Evolutionary conservation across 2,113 vertebrate genomes (phyloP), one percentile per base, ranked within the genome.

Genomic region (Cyanistes caeruleus): DNA sequence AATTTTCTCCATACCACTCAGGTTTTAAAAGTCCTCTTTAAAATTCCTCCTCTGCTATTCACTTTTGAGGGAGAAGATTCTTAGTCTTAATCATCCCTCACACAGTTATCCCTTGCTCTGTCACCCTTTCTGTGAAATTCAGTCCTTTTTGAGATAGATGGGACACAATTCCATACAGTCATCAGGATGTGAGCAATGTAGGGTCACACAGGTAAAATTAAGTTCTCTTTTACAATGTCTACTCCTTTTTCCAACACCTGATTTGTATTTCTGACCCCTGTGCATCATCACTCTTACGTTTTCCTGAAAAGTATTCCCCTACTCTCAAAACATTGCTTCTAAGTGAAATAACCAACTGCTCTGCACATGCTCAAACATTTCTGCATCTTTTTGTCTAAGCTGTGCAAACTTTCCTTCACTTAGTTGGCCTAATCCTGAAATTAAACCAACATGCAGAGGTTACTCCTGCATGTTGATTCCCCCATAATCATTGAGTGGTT

Each of bases 41-140:
- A 84, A 87, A 90, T 90, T 90, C 75, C 51, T 93, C 37, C 70
- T 87, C 82, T 93, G 53, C 70, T 90, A 18, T 83, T 87, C 74
- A 49, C 25, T 90, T 93, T 88, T 49, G 63, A 95, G 5, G 37
- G 70, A 85, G 70, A 93, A 74, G 65, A 84, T 72, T 39, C 56
- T 74, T 44, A 79, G 22, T n/a, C 74, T 93, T 55, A 63, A 84
- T 84, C 44, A 76, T 85, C 17, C 53, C 19, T 95, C 37, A 75
- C 14, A 39, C 4, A 20, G 58, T 72, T 95, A 58, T 60, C 75
- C 59, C n/a, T 72, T 76, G 12, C 59, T 73, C 28, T 69, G 25
- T 82, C 84, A 79, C 78, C 62, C 35, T 85, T 89, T 63, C 73
- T 8, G 2, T 5, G 35, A 31, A 55, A 88, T 93, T 55, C 58